Percentiles rank a stretch among this genome's conserved stretches.
These are phyloP conservation scores for Labroides dimidiatus DNA, from an alignment of 2,797 vertebrate genomes.

Conservation along the genomic window DNA sequence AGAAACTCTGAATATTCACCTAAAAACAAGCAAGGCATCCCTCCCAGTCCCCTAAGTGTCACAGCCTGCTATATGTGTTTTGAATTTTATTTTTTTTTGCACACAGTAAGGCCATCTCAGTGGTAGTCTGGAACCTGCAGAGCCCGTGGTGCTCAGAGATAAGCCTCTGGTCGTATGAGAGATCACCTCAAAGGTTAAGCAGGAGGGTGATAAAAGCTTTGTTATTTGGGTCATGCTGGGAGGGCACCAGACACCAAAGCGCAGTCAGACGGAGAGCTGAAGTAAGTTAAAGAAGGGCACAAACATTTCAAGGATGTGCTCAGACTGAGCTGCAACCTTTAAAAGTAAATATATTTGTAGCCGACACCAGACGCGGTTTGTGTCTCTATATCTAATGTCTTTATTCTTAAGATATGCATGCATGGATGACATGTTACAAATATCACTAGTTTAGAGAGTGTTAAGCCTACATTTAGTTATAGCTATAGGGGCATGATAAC, in stretches of 20 bases:
- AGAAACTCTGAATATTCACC: not conserved
- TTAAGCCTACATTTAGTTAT: too few species aligned
- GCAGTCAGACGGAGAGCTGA: constrained; percentile 38
- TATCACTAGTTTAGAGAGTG: too few species aligned
- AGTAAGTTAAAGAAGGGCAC: constrained; percentile 9
- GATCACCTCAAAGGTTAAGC: constrained; percentile 76
- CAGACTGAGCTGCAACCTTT: not conserved
- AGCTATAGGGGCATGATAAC: too few species aligned
- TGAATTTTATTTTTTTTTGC: constrained; percentile 18
- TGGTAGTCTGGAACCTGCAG: constrained; percentile 49
- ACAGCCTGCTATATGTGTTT: constrained; percentile 30
- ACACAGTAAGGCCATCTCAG: constrained; percentile 59
- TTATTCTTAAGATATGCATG: not conserved
- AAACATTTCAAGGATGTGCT: not conserved
- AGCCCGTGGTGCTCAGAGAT: constrained; percentile 62
- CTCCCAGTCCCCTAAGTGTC: constrained; percentile 38
- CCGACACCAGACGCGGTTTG: too few species aligned
- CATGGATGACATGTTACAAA: too few species aligned
- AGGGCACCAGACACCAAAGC: constrained; percentile 31
- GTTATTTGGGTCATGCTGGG: constrained; percentile 65
- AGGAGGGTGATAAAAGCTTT: constrained; percentile 66
- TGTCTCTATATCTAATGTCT: not conserved
- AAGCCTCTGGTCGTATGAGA: constrained; percentile 59
- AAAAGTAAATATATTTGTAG: too few species aligned
- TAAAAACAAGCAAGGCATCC: not conserved